Evolutionary conservation across 1,140 invertebrate genomes (phyloP).

Genomic region (Drosophila pectinifera): DNA sequence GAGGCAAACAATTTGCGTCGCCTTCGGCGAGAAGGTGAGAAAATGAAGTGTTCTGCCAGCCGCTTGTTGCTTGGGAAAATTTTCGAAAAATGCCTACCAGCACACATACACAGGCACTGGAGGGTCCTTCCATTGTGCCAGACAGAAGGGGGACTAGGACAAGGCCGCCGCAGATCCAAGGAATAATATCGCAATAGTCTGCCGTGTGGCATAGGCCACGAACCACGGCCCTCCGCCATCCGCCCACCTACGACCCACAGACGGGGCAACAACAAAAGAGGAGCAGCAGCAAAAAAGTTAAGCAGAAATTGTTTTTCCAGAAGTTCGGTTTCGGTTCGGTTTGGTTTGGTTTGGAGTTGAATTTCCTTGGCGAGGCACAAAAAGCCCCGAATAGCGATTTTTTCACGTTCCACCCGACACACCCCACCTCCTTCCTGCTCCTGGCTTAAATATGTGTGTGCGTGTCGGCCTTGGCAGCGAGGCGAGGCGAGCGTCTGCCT

Average conservation of each 20-base stretch:
- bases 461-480: constrained; percentile 49
- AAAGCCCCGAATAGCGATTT: constrained; percentile 57
- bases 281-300: constrained; percentile 55
- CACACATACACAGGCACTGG: constrained; percentile 3
- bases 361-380: constrained; percentile 56
- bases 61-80: constrained; percentile 58
- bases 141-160: constrained; percentile 68
- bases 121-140: constrained; percentile 22
- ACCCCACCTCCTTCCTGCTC: constrained; percentile 19
- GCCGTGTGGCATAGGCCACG: constrained; percentile 62
- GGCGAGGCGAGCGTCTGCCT: constrained; percentile 45
- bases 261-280: constrained; percentile 16
- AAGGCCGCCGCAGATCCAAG: constrained; percentile 70
- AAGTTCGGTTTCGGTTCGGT: constrained; percentile 42
- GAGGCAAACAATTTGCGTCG: constrained; percentile 70
- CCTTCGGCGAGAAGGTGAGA: constrained; percentile 53
- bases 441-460: constrained; percentile 41
- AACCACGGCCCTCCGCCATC: constrained; percentile 11
- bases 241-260: constrained; percentile 22
- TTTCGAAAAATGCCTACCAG: constrained; percentile 39
- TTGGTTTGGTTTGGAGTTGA: constrained; percentile 38
- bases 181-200: constrained; percentile 70
- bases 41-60: constrained; percentile 44
- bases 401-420: constrained; percentile 50
- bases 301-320: constrained; percentile 74